Percentiles rank a stretch among this genome's conserved stretches.
These are phyloP conservation scores for Drosophila rellima DNA, from an alignment of 2,888 invertebrate species.

Conservation along the genomic window DNA sequence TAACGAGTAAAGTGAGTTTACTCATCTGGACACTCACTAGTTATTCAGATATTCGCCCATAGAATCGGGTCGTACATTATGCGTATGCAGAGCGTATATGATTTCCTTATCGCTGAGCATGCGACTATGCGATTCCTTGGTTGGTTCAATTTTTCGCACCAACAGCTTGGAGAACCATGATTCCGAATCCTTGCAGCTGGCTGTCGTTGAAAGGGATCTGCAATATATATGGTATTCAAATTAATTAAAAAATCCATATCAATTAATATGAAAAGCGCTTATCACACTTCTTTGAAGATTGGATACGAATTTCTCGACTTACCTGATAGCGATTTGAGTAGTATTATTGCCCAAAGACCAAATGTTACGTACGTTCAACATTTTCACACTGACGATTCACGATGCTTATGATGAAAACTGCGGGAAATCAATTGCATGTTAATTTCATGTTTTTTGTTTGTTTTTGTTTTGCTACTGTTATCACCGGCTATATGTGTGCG, in stretches of 20 bases:
- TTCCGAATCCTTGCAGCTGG: constrained; percentile 86
- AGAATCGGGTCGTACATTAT: constrained; percentile 96
- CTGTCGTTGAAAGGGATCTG: constrained; percentile 78
- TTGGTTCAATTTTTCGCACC: constrained; percentile 96
- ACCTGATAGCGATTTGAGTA: constrained; percentile 58
- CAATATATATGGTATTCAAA: neutral
- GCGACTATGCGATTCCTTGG: constrained; percentile 98
- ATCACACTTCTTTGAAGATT: neutral
- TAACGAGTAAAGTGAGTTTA: neutral
- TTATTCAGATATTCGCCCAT: constrained; percentile 94
- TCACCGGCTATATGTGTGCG: constrained; percentile 30
- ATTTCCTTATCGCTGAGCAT: constrained; percentile 98
- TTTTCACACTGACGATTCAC: constrained; percentile 44
- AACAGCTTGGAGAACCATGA: constrained; percentile 96
- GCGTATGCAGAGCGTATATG: constrained; percentile 97
- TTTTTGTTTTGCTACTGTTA: constrained; percentile 24
- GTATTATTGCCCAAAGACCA: constrained; percentile 48
- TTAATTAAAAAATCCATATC: constrained; percentile 11
- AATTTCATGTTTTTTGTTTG: constrained; percentile 28
- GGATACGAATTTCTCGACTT: constrained; percentile 24
- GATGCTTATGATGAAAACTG: constrained; percentile 53
- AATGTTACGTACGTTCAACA: constrained; percentile 74
- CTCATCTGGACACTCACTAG: constrained; percentile 90
- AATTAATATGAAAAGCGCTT: neutral
- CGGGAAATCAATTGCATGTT: constrained; percentile 56